Base-by-base conservation (phyloP, 2,113 vertebrate genomes). In the Pluvialis apricaria region DNA sequence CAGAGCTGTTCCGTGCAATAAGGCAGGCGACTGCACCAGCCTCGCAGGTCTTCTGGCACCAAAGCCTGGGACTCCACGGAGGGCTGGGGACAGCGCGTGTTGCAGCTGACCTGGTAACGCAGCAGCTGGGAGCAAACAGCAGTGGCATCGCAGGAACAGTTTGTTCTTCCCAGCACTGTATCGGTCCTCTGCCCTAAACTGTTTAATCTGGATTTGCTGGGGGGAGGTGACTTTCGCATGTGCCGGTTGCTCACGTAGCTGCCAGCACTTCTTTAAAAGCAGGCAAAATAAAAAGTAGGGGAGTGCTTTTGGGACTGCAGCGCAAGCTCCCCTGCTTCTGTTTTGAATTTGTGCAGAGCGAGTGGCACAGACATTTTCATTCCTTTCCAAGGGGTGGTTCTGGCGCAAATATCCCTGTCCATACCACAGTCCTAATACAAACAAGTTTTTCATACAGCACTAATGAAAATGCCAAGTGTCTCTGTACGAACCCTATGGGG, bases 351-450 rank as follows among this genome's bases (percentile, higher is more conserved):
- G 89, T 70, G 75, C 82, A 86, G 65, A 57, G 55, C 5, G 0
- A 93, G 89, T 51, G 75, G 49, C 88, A 69, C 24, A 71, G 72
- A 88, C 64, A 17, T 91, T 93, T 92, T 92, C 80, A 88, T 94
- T 95, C 87, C 89, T 88, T 90, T 97, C 96, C 91, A 93, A 96
- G 91, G 93, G 93, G 88, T 57, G 85, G 80, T 96, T 90, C 91
- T 97, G 91, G 93, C 77, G 0, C 0, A 0, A 69, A 29, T 76
- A 85, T 77, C 78, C 70, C 55, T 88, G 81, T 94, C 94, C 91
- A 17, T 93, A 83, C 88, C 93, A 54, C 78, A 92, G 71, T n/a
- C 82, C 60, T 88, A 92, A 85, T 82, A 95, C 93, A 97, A 96
- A 95, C 77, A 95, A 91, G 79, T 93, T 96, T 95, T 97, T 97